Conservation (phyloP, 1,140 invertebrate genomes). For the Archegozetes longisetosus region DNA sequence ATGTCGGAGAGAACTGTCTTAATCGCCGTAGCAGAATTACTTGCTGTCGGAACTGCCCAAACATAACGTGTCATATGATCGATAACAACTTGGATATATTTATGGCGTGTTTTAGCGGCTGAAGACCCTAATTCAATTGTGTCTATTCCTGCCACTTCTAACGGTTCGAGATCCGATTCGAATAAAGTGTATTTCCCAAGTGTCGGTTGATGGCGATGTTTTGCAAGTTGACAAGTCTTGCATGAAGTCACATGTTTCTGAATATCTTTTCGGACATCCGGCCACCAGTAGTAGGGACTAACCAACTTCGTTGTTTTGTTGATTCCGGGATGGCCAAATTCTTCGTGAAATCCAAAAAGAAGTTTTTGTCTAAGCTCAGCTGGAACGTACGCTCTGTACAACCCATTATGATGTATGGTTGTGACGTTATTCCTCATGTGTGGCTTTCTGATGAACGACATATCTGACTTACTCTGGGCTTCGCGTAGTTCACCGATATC, state of each 20-base stretch:
- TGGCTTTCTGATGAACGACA: background rate
- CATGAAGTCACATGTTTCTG: background rate
- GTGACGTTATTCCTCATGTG: background rate
- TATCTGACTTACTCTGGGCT: background rate
- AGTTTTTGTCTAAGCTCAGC: slow-evolving; percentile 1
- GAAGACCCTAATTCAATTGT: slow-evolving; percentile 5
- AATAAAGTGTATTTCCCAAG: background rate
- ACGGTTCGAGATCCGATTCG: background rate
- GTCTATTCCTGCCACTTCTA: slow-evolving; percentile 10
- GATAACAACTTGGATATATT: slow-evolving; percentile 10
- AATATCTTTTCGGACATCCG: background rate
- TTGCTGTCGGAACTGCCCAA: slow-evolving; percentile 1
- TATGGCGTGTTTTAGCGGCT: slow-evolving; percentile 2
- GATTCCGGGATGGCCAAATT: slow-evolving; percentile 4
- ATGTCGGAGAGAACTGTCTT: slow-evolving; percentile 5
- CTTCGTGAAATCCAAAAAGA: background rate
- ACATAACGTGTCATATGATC: slow-evolving; percentile 12
- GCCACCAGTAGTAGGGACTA: background rate
- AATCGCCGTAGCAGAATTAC: slow-evolving; percentile 5
- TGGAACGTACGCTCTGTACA: background rate
- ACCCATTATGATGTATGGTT: too few species aligned
- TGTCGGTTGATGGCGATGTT: background rate
- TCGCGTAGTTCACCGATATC: background rate
- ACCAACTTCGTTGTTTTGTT: background rate
- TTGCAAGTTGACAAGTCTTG: background rate